phyloP scores from a whole-genome alignment of 2,888 invertebrate species.

The Eumerus sabulonum region DNA sequence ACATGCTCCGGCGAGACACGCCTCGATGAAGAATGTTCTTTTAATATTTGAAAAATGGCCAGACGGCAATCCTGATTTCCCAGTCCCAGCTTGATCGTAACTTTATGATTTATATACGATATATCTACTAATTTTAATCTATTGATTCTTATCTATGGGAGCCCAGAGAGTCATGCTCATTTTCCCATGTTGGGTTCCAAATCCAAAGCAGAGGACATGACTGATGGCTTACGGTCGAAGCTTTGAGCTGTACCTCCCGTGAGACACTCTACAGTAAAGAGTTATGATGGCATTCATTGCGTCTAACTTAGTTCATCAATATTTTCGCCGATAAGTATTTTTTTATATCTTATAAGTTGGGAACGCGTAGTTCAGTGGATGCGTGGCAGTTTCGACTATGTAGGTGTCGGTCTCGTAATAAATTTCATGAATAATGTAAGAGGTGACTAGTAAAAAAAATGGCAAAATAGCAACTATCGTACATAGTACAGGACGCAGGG shows the following conservation, averaged over 20 bases:
- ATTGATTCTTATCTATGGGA: constrained; percentile 47
- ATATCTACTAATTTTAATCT: constrained; percentile 55
- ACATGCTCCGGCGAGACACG: constrained; percentile 14
- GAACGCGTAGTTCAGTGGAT: not conserved
- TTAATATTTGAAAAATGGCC: constrained; percentile 51
- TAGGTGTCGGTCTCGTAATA: constrained; percentile 34
- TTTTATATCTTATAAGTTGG: constrained; percentile 46
- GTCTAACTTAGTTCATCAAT: constrained; percentile 54
- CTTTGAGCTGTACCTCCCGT: constrained; percentile 9
- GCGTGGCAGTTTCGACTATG: not conserved
- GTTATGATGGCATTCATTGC: constrained; percentile 60
- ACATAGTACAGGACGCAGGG: constrained; percentile 22
- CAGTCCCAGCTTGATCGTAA: constrained; percentile 17
- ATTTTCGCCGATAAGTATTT: constrained; percentile 55
- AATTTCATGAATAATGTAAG: constrained; percentile 46
- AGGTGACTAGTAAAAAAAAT: constrained; percentile 31
- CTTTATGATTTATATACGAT: constrained; percentile 56
- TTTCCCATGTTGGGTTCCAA: constrained; percentile 35
- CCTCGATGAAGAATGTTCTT: constrained; percentile 40
- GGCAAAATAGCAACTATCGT: constrained; percentile 4
- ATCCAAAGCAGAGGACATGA: constrained; percentile 32
- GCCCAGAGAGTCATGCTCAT: constrained; percentile 5
- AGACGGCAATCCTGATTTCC: constrained; percentile 13
- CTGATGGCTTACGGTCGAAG: constrained; percentile 22
- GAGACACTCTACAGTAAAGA: constrained; percentile 54